Percentiles rank a stretch among this genome's conserved stretches.
Evolutionary conservation across 2,113 vertebrate genomes (phyloP).

Genomic region (Nasalis larvatus): DNA sequence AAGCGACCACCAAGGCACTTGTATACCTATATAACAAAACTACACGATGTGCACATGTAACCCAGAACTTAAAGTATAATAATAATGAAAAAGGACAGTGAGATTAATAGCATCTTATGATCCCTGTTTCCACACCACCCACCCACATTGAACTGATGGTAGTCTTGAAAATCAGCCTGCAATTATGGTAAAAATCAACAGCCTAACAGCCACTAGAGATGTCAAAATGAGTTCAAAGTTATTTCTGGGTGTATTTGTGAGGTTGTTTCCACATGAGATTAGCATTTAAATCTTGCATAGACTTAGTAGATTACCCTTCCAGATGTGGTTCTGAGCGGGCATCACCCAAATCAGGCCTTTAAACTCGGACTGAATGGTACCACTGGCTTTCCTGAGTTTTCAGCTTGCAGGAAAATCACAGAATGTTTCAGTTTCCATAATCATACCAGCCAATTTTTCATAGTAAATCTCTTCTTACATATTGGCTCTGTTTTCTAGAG

Average conservation of each 20-base stretch:
- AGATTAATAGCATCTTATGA: neutral
- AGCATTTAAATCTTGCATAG: neutral
- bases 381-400: neutral
- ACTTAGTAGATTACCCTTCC: too few species aligned
- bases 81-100: neutral
- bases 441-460: neutral
- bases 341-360: neutral
- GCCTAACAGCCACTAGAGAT: neutral
- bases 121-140: neutral
- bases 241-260: neutral
- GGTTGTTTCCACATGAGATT: neutral
- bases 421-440: neutral
- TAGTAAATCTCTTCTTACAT: neutral
- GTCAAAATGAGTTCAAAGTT: neutral
- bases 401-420: neutral
- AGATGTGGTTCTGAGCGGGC: neutral
- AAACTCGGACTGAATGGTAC: neutral
- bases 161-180: neutral
- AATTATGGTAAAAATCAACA: neutral
- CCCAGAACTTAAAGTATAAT: too few species aligned
- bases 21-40: too few species aligned
- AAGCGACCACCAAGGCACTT: too few species aligned
- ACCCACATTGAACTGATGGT: neutral
- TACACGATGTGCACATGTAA: too few species aligned
- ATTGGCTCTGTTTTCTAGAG: neutral